Conservation (phyloP, 2,797 vertebrate genomes). For the Sardinella longiceps region DNA sequence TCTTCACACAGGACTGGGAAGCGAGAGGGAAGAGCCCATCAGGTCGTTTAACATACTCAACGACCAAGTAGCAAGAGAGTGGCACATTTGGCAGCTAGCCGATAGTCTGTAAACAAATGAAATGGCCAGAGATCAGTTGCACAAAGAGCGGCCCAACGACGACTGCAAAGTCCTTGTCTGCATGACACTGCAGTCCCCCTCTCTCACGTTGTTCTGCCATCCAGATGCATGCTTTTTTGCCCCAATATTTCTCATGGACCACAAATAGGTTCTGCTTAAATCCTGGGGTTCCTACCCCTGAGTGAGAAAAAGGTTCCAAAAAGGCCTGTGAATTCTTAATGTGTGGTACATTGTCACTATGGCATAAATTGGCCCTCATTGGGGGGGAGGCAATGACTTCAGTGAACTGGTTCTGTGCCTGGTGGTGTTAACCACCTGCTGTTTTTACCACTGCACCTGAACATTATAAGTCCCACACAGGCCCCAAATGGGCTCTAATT, state of each 20-base stretch:
- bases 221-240: constrained; percentile 6
- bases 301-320: not conserved
- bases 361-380: not conserved
- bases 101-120: constrained; percentile 61
- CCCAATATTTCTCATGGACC: not conserved
- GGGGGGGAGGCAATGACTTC: not conserved
- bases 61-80: constrained; percentile 63
- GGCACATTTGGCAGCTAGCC: constrained; percentile 66
- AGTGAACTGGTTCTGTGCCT: constrained; percentile 7
- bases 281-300: not conserved
- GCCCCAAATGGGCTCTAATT: not conserved
- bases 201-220: not conserved
- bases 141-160: constrained; percentile 17
- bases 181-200: not conserved
- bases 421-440: not conserved
- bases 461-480: not conserved
- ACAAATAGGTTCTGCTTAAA: not conserved
- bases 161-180: not conserved
- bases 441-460: constrained; percentile 23
- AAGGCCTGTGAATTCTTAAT: not conserved
- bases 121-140: constrained; percentile 28
- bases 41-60: constrained; percentile 61
- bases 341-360: not conserved
- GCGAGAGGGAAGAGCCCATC: constrained; percentile 49
- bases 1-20: constrained; percentile 53